These are phyloP conservation scores for Casuarius casuarius DNA, from an alignment of 2,113 vertebrate genomes.

Conservation along the genomic window DNA sequence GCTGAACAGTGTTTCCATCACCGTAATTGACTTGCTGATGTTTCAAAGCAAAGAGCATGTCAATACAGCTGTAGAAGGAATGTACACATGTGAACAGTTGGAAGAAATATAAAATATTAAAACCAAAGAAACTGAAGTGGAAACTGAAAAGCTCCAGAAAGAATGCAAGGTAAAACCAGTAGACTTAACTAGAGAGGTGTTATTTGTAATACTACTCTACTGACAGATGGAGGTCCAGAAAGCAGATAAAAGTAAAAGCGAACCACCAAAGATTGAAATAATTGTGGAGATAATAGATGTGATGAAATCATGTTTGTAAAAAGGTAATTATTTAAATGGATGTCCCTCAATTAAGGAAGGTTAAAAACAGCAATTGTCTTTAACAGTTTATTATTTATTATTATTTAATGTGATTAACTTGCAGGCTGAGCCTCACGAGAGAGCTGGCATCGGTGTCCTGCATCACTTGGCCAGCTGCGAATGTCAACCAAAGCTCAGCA, in stretches of 20 bases:
- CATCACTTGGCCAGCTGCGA: neutral
- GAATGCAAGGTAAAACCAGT: conserved; percentile 54
- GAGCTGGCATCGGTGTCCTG: neutral
- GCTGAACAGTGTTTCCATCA: conserved; percentile 58
- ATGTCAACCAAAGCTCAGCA: neutral
- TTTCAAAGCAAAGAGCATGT: conserved; percentile 70
- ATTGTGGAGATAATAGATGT: conserved; percentile 47
- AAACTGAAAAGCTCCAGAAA: conserved; percentile 56
- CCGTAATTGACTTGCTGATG: conserved; percentile 69
- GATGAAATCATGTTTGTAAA: conserved; percentile 66
- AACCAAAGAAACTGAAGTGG: conserved; percentile 49
- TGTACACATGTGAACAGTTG: conserved; percentile 38
- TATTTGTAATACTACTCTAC: conserved; percentile 63
- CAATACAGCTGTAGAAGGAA: conserved; percentile 57
- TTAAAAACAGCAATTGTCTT: conserved; percentile 45
- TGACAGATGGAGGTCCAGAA: conserved; percentile 71
- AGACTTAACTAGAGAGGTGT: conserved; percentile 58
- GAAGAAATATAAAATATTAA: conserved; percentile 68
- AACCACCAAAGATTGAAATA: conserved; percentile 66
- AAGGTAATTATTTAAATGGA: conserved; percentile 66
- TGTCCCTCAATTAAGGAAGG: conserved; percentile 16
- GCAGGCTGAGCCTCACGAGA: neutral
- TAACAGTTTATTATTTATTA: neutral
- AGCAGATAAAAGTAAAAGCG: conserved; percentile 71
- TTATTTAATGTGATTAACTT: conserved; percentile 22